phyloP scores from a whole-genome alignment of 2,888 invertebrate species.

The Aphrophora alni region DNA sequence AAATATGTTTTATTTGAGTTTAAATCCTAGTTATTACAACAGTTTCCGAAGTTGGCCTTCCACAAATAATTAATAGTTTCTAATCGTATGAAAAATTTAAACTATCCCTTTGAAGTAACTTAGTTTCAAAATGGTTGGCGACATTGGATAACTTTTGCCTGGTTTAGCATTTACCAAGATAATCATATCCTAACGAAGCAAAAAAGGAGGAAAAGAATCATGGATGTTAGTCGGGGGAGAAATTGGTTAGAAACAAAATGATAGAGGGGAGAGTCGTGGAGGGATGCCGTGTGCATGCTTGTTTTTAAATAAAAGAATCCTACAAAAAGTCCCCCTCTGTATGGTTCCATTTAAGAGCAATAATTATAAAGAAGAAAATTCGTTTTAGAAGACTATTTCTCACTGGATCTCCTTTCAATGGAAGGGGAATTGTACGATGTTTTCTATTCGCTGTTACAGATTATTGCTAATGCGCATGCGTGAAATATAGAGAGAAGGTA shows the following conservation, averaged over 20 bases:
- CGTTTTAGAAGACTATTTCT: not conserved
- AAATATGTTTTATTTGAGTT: too few relatives aligned
- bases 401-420: not conserved
- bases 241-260: not conserved
- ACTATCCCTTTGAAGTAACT: too few relatives aligned
- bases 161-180: not conserved
- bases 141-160: too few relatives aligned
- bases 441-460: not conserved
- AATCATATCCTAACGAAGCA: not conserved
- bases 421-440: not conserved
- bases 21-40: too few relatives aligned
- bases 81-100: too few relatives aligned
- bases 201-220: not conserved
- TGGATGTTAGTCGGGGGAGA: not conserved
- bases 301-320: not conserved
- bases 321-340: not conserved
- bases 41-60: too few relatives aligned
- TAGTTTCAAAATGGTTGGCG: too few relatives aligned
- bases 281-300: not conserved
- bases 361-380: not conserved
- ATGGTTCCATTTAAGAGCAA: conserved; percentile 1
- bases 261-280: not conserved
- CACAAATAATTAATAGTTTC: too few relatives aligned
- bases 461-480: not conserved
- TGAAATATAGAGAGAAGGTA: not conserved